These are phyloP conservation scores for Lycophotia porphyrea DNA, from an alignment of 2,888 invertebrate genomes.

Conservation along the genomic window DNA sequence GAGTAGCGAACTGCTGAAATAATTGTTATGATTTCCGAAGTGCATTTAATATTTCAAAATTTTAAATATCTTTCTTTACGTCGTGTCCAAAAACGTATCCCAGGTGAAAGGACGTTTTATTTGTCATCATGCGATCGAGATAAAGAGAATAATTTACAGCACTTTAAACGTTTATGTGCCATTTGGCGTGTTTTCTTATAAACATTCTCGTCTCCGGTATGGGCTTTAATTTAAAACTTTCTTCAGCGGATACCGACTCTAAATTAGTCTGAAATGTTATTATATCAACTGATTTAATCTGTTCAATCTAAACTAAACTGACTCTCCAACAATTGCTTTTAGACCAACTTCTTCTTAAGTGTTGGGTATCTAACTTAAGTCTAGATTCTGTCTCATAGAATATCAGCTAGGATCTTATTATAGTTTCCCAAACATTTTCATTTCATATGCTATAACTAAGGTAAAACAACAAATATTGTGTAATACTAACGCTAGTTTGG, in stretches of 20 bases:
- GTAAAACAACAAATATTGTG: slow-evolving; percentile 49
- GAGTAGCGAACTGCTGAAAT: slow-evolving; percentile 11
- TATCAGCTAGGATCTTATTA: not conserved
- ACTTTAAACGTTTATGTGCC: slow-evolving; percentile 84
- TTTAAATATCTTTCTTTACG: slow-evolving; percentile 32
- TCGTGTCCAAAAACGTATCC: slow-evolving; percentile 67
- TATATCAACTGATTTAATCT: slow-evolving; percentile 18
- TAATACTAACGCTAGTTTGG: slow-evolving; percentile 56
- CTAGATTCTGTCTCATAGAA: not conserved
- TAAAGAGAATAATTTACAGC: slow-evolving; percentile 82
- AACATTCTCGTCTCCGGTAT: slow-evolving; percentile 74
- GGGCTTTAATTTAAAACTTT: slow-evolving; percentile 77
- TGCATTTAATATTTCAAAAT: slow-evolving; percentile 23
- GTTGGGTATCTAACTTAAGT: not conserved
- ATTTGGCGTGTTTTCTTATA: slow-evolving; percentile 83
- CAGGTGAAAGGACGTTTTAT: slow-evolving; percentile 85
- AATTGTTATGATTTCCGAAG: slow-evolving; percentile 32
- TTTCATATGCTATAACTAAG: slow-evolving; percentile 1
- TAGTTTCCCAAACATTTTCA: slow-evolving; percentile 9
- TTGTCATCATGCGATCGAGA: slow-evolving; percentile 79
- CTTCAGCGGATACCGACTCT: slow-evolving; percentile 52
- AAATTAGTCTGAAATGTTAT: slow-evolving; percentile 26
- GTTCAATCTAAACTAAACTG: not conserved
- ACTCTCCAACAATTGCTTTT: not conserved
- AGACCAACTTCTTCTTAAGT: not conserved